Base-by-base conservation (phyloP, 2,888 invertebrate genomes). In the Mycalesis mineus region DNA sequence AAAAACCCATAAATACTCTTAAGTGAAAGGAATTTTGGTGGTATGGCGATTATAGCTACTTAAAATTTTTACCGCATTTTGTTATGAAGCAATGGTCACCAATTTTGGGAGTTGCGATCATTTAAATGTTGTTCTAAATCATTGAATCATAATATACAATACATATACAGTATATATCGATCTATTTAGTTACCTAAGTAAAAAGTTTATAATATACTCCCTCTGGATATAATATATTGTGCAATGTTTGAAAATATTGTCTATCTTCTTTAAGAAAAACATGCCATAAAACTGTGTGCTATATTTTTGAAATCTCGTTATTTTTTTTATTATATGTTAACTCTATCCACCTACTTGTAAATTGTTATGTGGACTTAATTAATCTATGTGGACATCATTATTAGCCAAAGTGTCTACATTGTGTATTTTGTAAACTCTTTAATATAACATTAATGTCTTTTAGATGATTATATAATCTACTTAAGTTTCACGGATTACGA, bases 281-380 rank as follows among this genome's bases (percentile, higher is more conserved):
- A 37, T 33, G 63, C 63, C 64, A 64, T 64, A 57, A 54, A 40
- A 61, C 37, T 28, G 40, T 47, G 64, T 64, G 63, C 64, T 64
- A 64, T 64, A 64, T 64, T 61, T 63, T 54, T 61, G 49, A 58
- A 61, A 56, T 55, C 52, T 58, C 52, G 33, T 37, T 55, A 51
- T 31, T 17, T 52, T 17, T 53, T 44, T 51, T 28, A 9, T 36
- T 50, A 7, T 36, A 48, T 22, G n/a, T 49, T 37, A 13, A 49
- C 8, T 22, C 8, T 37, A 49, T 14, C 7, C 31, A 14, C 31
- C 15, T 45, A 45, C 22, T 22, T 22, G 22, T 22, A 22, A 22
- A 22, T 29, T 15, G 9, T 2, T 31, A 15, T 33, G 31, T 47
- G 15, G 11, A 33, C 9, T 7, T 49, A 6, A 8, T 22, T 54